Conservation (phyloP, 2,797 vertebrate genomes). For the Selene dorsalis region DNA sequence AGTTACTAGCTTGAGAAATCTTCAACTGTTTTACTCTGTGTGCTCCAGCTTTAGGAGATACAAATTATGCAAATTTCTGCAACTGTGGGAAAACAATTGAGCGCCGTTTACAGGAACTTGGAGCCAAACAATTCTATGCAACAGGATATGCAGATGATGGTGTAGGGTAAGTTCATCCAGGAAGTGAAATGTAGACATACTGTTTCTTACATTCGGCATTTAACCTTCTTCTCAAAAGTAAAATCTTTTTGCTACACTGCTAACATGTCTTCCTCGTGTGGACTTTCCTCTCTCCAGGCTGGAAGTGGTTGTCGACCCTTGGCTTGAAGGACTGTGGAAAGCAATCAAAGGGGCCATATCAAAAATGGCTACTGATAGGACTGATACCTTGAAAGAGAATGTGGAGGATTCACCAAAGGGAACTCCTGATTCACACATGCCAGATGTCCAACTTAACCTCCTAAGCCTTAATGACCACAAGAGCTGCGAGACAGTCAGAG, state of each 20-base stretch:
- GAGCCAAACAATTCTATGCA: constrained; percentile 90
- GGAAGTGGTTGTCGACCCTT: constrained; percentile 95
- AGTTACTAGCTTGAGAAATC: constrained; percentile 23
- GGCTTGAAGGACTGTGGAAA: constrained; percentile 94
- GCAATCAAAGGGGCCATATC: constrained; percentile 84
- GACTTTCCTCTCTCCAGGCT: constrained; percentile 80
- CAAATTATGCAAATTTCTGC: constrained; percentile 96
- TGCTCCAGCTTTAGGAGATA: constrained; percentile 92
- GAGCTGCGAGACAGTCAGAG: constrained; percentile 31
- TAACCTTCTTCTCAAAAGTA: not conserved
- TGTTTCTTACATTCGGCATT: not conserved
- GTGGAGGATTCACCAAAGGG: constrained; percentile 23
- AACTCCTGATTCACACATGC: constrained; percentile 28
- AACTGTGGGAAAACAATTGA: constrained; percentile 96
- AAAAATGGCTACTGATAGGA: constrained; percentile 78
- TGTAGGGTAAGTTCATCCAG: constrained; percentile 87
- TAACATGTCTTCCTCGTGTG: not conserved
- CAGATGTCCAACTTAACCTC: constrained; percentile 79
- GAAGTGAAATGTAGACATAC: not conserved
- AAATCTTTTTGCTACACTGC: not conserved
- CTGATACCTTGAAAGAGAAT: not conserved
- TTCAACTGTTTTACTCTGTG: constrained; percentile 36
- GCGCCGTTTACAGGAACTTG: constrained; percentile 88
- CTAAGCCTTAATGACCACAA: constrained; percentile 79
- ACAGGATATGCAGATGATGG: constrained; percentile 95